These are phyloP conservation scores for Bombyx huttoni DNA, from an alignment of 2,888 invertebrate genomes.

Conservation along the genomic window DNA sequence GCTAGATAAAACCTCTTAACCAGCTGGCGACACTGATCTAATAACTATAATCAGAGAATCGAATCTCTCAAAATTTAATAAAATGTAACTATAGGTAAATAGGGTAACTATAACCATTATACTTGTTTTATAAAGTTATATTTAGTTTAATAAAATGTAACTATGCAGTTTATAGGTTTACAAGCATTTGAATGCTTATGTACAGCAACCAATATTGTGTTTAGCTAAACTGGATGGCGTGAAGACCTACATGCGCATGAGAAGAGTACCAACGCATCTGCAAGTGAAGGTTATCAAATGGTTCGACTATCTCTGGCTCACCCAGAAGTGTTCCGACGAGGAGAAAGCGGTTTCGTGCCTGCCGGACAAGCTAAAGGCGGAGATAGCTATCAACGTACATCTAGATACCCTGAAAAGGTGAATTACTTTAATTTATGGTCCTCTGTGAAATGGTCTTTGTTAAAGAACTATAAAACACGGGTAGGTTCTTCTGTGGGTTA, in stretches of 20 bases:
- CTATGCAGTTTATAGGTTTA: too few species aligned
- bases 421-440: background rate
- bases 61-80: too few species aligned
- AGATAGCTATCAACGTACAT: constrained; percentile 99
- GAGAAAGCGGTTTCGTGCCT: constrained; percentile 95
- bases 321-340: constrained; percentile 98
- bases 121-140: too few species aligned
- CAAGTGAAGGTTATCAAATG: constrained; percentile 98
- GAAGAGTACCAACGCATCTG: constrained; percentile 93
- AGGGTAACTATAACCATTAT: too few species aligned
- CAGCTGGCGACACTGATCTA: too few species aligned
- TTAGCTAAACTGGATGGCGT: constrained; percentile 97
- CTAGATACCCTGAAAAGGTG: constrained; percentile 92
- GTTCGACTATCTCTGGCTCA: constrained; percentile 99
- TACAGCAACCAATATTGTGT: background rate
- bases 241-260: constrained; percentile 98
- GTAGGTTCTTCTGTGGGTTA: too few species aligned
- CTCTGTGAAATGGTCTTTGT: background rate
- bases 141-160: too few species aligned
- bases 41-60: too few species aligned
- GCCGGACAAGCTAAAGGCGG: constrained; percentile 98
- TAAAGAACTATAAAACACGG: background rate
- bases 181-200: background rate
- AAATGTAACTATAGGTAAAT: too few species aligned
- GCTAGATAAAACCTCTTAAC: too few species aligned